These are phyloP conservation scores for Cheilosia vernalis DNA, from an alignment of 2,888 invertebrate species.

Conservation along the genomic window DNA sequence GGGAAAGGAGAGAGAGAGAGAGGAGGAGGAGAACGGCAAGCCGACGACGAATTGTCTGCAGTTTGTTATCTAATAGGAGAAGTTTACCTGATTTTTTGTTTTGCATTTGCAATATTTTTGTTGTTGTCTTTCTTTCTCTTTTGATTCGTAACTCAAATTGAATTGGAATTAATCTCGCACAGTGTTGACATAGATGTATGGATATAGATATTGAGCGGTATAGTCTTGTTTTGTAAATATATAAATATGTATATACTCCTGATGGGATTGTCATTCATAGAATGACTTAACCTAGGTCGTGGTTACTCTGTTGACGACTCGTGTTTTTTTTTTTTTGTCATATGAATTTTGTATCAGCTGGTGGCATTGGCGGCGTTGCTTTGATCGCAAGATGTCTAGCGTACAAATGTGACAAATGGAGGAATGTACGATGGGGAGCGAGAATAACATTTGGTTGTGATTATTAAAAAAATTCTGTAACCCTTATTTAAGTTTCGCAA, in stretches of 20 bases:
- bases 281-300: not conserved
- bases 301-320: not conserved
- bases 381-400: too few relatives aligned
- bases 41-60: slow-evolving; percentile 44
- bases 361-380: too few relatives aligned
- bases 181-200: not conserved
- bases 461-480: too few relatives aligned
- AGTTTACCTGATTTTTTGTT: slow-evolving; percentile 37
- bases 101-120: slow-evolving; percentile 16
- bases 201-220: not conserved
- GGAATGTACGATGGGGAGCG: too few relatives aligned
- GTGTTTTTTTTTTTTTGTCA: not conserved
- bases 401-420: too few relatives aligned
- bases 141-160: not conserved
- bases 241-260: not conserved
- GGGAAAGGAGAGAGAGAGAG: not conserved
- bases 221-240: not conserved
- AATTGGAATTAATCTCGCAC: slow-evolving; percentile 19
- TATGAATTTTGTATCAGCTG: not conserved
- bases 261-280: not conserved
- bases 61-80: slow-evolving; percentile 52
- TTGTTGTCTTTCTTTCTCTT: slow-evolving; percentile 9
- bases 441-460: too few relatives aligned
- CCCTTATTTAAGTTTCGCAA: too few relatives aligned
- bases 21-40: slow-evolving; percentile 3